Base-by-base conservation (phyloP, 2,113 vertebrate species). In the Esox niger region DNA sequence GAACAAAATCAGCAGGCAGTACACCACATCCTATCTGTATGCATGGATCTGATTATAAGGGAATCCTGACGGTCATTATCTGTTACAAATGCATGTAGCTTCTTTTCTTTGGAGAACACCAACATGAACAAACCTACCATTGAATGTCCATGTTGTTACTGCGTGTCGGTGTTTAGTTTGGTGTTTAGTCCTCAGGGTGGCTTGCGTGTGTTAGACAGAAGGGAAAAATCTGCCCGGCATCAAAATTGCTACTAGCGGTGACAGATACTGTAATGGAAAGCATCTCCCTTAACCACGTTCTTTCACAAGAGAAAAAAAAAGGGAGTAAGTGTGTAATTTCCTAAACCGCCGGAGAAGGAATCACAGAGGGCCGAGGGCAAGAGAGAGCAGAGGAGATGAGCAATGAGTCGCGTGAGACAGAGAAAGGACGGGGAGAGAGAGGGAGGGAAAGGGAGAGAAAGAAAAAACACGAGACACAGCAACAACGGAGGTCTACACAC, bases 181-280 rank as follows among this genome's bases (percentile, higher is more conserved):
- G 10, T 27, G 38, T 43, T 43, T 43, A 17, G 13, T 71, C 21
- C 8, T 55, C 23, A 27, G 15, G 35, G 26, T 52, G 58, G 64
- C 32, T 63, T 57, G 32, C 27, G 58, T 30, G 54, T 29, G 20
- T 72, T 63, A 31, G 52, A n/a, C n/a, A n/a, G n/a, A 43, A 46
- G 64, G 56, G 35, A 78, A 69, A 72, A 75, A 70, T 71, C 33
- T 68, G 70, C 73, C 71, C 57, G 58, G 43, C 72, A 79, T 68
- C 43, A 70, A 64, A 62, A 62, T 58, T 61, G 15, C 66, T 67
- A 43, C 20, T n/a, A 75, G 82, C 33, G 70, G 76, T 73, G 67
- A 78, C 71, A 68, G 30, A 35, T 54, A 68, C 43, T 29, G 71
- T 77, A 83, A 83, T 84, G 75, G 66, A 81, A 82, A 81, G 67